Evolutionary conservation across 1,140 invertebrate species (phyloP), one percentile per base, ranked within the genome.

Genomic region (Carcinoscorpius rotundicauda): DNA sequence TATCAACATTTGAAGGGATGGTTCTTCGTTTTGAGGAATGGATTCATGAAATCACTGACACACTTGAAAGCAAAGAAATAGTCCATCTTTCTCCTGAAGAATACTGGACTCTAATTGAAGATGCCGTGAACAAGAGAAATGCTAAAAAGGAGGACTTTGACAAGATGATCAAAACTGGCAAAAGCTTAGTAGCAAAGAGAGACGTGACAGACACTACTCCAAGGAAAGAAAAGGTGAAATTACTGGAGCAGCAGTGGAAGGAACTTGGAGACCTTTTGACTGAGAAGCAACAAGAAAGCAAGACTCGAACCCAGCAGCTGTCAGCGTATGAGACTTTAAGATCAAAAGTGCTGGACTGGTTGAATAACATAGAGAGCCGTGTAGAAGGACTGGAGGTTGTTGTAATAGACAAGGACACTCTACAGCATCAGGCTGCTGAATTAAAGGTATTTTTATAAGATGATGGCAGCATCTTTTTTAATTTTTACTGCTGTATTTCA

Each of bases 171-270:
- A 79, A 82, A 4, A 84, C 84, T 64, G 93, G 92, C 50, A 92
- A 88, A 74, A 84, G 85, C 65, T 80, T 97, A 8, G 82, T 94
- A n/a, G 79, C 85, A 5, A 89, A 93, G 77, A 89, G 91, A 64
- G 91, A 95, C 75, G 86, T 93, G 3, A 93, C 90, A 0, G 93
- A 97, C 72, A 88, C 88, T 0, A 84, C 84, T 49, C 82, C 83
- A 4, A 82, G 95, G n/a, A 84, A 91, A 60, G 92, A 96, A 73
- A 86, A 86, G 67, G 86, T 93, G 70, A 93, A 92, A 77, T 58
- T 86, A 4, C 78, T 97, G 58, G 91, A 96, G 76, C 84, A 84
- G 57, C 86, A 87, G 72, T 96, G 92, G 91, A 86, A 87, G 56
- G 91, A 94, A 72, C 80, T 93, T 61, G 86, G 85, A 66, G 81